phyloP scores from a whole-genome alignment of 2,113 vertebrate species.

The Psammodynastes pulverulentus region DNA sequence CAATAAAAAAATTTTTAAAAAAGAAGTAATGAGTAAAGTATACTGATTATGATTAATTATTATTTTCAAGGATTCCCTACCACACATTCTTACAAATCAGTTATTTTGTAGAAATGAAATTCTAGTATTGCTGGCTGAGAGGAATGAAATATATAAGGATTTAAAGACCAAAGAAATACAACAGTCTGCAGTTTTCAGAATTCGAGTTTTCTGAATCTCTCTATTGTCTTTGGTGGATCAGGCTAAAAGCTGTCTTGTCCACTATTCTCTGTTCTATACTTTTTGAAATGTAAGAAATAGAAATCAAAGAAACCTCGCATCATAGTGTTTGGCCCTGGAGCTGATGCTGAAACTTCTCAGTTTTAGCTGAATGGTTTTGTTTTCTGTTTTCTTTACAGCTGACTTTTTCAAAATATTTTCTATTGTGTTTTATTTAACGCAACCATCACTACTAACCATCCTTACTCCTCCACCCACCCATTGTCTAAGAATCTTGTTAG shows the following conservation, averaged over 20 bases:
- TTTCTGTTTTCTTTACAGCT: not conserved
- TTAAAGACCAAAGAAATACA: not conserved
- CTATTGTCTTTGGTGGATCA: not conserved
- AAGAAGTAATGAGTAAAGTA: slow-evolving; percentile 27
- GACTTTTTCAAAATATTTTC: not conserved
- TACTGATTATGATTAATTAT: not conserved
- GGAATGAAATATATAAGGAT: not conserved
- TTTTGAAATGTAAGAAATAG: not conserved
- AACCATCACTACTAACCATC: not conserved
- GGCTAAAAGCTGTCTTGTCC: not conserved
- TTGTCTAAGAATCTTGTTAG: not conserved
- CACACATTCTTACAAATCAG: not conserved
- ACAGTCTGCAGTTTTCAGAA: not conserved
- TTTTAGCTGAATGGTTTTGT: not conserved
- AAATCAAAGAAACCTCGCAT: not conserved
- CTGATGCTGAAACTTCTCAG: not conserved
- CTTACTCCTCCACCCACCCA: not conserved
- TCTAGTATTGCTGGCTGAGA: not conserved
- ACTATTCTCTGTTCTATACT: not conserved
- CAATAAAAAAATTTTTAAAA: no score
- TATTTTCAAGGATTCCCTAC: not conserved
- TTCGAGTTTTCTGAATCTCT: not conserved
- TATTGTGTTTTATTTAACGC: not conserved
- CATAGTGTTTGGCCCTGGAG: not conserved
- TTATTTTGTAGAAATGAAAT: not conserved